Conservation (phyloP, 2,888 invertebrate species). For the Nephrotoma flavescens region DNA sequence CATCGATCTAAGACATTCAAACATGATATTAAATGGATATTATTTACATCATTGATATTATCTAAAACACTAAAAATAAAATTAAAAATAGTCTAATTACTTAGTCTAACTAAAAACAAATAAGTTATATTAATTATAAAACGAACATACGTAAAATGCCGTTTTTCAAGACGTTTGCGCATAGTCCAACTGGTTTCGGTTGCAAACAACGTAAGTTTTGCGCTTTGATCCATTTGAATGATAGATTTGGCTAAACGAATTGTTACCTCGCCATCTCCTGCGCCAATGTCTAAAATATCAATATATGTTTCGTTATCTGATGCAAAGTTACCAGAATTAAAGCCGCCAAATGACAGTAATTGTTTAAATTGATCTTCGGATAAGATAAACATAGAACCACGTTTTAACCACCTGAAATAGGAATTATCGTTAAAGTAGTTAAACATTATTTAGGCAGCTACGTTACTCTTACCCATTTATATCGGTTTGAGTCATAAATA, state of each 20-base stretch:
- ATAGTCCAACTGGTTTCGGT: constrained; percentile 88
- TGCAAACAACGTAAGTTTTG: constrained; percentile 61
- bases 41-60: constrained; percentile 23
- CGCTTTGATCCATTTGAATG: constrained; percentile 51
- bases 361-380: constrained; percentile 24
- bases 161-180: constrained; percentile 60
- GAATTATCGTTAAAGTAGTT: not conserved
- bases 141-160: constrained; percentile 57
- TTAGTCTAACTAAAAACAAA: not conserved
- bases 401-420: constrained; percentile 36
- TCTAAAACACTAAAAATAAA: constrained; percentile 23
- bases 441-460: not conserved
- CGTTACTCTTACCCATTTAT: constrained; percentile 87
- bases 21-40: constrained; percentile 39
- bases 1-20: constrained; percentile 91
- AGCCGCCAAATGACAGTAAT: constrained; percentile 24
- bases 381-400: constrained; percentile 95
- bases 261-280: constrained; percentile 92
- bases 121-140: not conserved
- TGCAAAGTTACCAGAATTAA: constrained; percentile 11
- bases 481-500: constrained; percentile 89
- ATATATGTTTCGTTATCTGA: constrained; percentile 19
- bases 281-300: constrained; percentile 72
- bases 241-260: constrained; percentile 52
- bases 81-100: not conserved